Evolutionary conservation across 1,140 invertebrate genomes (phyloP).

Genomic region (Bacillus rossius): DNA sequence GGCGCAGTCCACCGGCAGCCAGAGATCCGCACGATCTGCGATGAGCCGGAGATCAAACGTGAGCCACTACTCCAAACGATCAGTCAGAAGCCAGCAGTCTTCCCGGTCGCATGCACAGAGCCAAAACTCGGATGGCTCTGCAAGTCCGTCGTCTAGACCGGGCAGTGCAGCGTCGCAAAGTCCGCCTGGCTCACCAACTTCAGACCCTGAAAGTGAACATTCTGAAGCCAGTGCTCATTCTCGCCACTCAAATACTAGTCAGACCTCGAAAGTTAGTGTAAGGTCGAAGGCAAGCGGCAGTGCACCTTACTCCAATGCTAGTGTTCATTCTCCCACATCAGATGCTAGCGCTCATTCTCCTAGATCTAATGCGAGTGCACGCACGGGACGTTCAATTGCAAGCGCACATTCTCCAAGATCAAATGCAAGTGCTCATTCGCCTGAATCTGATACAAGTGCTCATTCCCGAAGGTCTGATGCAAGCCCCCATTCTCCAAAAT

Average conservation of each 20-base stretch:
- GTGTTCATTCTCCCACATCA: too few species aligned
- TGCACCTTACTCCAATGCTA: background rate
- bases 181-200: background rate
- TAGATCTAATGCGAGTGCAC: background rate
- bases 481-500: background rate
- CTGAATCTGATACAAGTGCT: background rate
- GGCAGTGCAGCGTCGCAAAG: background rate
- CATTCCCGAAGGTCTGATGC: background rate
- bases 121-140: background rate
- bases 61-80: background rate
- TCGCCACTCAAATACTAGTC: background rate
- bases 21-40: background rate
- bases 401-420: constrained; percentile 2
- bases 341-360: background rate
- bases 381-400: background rate
- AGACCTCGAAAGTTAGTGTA: background rate
- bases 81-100: background rate
- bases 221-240: background rate
- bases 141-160: background rate
- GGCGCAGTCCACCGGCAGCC: background rate
- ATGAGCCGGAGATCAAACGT: background rate
- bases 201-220: background rate
- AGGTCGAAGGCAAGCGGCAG: background rate
- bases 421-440: constrained; percentile 1
- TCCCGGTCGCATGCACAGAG: background rate